Evolutionary conservation across 2,113 vertebrate species (phyloP).

Genomic region (Crotalus viridis): DNA sequence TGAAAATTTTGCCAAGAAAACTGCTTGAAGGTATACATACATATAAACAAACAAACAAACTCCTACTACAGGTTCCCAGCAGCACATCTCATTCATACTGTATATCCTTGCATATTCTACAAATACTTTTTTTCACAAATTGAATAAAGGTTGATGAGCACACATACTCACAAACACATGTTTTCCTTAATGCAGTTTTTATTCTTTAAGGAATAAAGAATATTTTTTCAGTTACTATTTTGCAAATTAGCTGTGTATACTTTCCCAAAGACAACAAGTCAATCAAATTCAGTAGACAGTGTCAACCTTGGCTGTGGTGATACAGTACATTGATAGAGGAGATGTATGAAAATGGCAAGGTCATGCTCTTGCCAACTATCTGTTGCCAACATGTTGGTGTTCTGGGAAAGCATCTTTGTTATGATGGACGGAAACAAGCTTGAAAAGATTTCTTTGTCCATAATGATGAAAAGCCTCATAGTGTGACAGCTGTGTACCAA

Average conservation of each 20-base stretch:
- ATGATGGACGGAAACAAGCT: constrained; percentile 37
- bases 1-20: not conserved
- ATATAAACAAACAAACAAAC: not conserved
- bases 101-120: not conserved
- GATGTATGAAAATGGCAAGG: constrained; percentile 53
- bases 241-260: not conserved
- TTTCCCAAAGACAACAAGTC: constrained; percentile 1
- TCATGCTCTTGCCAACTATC: constrained; percentile 53
- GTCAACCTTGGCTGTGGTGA: not conserved
- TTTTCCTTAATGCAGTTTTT: not conserved
- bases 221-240: not conserved
- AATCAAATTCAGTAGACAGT: constrained; percentile 10
- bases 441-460: constrained; percentile 10
- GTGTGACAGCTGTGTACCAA: constrained; percentile 19
- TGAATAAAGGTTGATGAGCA: not conserved
- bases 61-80: not conserved
- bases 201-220: not conserved
- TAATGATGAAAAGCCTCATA: not conserved
- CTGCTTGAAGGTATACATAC: not conserved
- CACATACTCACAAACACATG: not conserved
- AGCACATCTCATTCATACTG: not conserved
- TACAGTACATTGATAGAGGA: constrained; percentile 20
- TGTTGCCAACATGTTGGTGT: not conserved
- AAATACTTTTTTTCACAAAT: not conserved
- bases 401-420: constrained; percentile 6